Base-by-base conservation (phyloP, 2,113 vertebrate genomes). In the Melanerpes formicivorus region DNA sequence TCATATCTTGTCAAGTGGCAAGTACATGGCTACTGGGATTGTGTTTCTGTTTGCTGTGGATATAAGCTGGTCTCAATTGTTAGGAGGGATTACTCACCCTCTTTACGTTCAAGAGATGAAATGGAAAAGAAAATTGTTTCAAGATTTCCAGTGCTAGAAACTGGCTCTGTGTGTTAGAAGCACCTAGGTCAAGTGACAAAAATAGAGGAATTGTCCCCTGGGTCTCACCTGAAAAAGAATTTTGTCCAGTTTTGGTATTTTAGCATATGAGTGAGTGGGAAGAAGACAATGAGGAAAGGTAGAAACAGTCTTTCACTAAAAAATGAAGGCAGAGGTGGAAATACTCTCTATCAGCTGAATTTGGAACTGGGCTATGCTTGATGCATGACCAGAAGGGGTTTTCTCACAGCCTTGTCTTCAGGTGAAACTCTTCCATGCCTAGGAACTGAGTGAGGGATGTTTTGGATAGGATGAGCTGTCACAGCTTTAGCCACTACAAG, bases 11-110 rank as follows among this genome's bases (percentile, higher is more conserved):
- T 90, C 93, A 86, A 90, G 71, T 60, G 42, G 83, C 87, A 80
- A 80, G 54, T 82, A 63, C 40, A 11, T 34, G 77, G 91, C 93
- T 79, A 74, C 73, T 59, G 62, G 74, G 82, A 13, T 76, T 90
- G 82, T 58, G 70, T 95, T 95, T 88, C 90, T 93, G 2, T 94
- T 96, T 86, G 85, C 91, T 80, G 1, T 65, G 93, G 90, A 60
- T 48, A 34, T 85, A 52, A 80, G 71, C 63, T 65, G 80, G n/a
- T 60, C 77, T 50, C 83, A 22, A 27, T 42, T 78, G 65, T 50
- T 52, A 84, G 71, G 80, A 55, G 37, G 46, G 85, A 74, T 95
- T 86, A 27, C 48, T 95, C 77, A 32, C 87, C 66, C 58, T 60
- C 90, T 62, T 91, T 26, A 80, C 54, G 50, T 76, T 84, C 42